phyloP scores from a whole-genome alignment of 2,113 vertebrate genomes.

The Typhlomys cinereus region DNA sequence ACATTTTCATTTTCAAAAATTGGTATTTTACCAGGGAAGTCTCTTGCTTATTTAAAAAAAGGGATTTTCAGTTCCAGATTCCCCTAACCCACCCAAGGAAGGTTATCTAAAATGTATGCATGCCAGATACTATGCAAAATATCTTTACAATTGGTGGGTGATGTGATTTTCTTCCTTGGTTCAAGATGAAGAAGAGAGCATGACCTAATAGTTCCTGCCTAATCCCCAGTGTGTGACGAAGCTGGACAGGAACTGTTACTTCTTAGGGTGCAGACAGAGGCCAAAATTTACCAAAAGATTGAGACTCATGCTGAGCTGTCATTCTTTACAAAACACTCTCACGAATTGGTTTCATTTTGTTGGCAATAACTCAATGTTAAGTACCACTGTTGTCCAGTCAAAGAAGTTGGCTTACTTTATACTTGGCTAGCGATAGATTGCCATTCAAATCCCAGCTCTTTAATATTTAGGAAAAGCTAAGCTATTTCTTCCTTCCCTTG shows the following conservation, averaged over 20 bases:
- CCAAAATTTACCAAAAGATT: background rate
- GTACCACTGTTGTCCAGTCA: background rate
- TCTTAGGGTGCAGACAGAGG: background rate
- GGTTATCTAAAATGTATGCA: background rate
- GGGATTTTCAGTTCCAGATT: background rate
- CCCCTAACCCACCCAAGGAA: background rate
- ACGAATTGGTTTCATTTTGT: background rate
- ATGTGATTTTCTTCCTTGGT: background rate
- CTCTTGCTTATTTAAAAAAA: conserved; percentile 19
- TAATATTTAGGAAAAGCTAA: background rate
- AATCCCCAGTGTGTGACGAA: background rate
- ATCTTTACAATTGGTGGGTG: background rate
- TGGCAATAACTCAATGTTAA: background rate
- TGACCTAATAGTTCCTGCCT: background rate
- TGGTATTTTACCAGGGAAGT: background rate
- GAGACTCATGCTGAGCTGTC: background rate
- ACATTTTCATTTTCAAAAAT: conserved; percentile 48
- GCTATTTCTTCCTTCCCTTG: background rate
- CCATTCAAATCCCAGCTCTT: background rate
- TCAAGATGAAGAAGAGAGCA: background rate
- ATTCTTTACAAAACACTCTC: background rate
- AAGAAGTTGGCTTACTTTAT: background rate
- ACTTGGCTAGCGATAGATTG: background rate
- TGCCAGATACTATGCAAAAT: background rate
- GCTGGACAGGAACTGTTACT: background rate